Evolutionary conservation across 2,888 invertebrate species (phyloP).

Genomic region (Pollenia amentaria): DNA sequence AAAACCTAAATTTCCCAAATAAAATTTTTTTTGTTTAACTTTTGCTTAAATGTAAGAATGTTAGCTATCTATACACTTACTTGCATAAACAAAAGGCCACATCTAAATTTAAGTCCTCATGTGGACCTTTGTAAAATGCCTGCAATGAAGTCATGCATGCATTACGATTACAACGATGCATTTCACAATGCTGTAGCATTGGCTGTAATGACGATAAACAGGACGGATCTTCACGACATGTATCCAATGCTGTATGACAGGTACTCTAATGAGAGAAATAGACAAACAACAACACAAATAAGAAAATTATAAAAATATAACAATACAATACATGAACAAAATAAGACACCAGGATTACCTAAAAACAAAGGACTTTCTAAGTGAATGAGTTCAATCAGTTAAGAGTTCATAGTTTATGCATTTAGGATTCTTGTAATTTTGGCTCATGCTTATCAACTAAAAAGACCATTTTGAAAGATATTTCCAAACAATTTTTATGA

Average conservation of each 20-base stretch:
- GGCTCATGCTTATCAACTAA: not conserved
- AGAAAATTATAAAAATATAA: conserved; percentile 50
- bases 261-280: conserved; percentile 88
- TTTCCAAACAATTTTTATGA: not conserved
- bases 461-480: not conserved
- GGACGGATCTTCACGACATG: conserved; percentile 92
- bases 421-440: conserved; percentile 1
- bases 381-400: conserved; percentile 70
- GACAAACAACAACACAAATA: conserved; percentile 12
- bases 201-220: conserved; percentile 92
- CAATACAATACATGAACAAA: conserved; percentile 42
- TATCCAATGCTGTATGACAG: conserved; percentile 93
- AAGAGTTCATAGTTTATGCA: conserved; percentile 30
- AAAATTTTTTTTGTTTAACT: not conserved
- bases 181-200: conserved; percentile 93
- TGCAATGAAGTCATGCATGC: conserved; percentile 95
- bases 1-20: conserved; percentile 15
- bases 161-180: conserved; percentile 91
- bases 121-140: conserved; percentile 92
- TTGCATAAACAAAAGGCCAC: conserved; percentile 97
- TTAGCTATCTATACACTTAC: conserved; percentile 86
- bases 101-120: conserved; percentile 93
- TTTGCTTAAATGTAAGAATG: not conserved
- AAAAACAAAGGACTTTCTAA: conserved; percentile 57
- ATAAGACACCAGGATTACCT: conserved; percentile 48